Base-by-base conservation (phyloP, 2,888 invertebrate species). In the Trichopria drosophilae region DNA sequence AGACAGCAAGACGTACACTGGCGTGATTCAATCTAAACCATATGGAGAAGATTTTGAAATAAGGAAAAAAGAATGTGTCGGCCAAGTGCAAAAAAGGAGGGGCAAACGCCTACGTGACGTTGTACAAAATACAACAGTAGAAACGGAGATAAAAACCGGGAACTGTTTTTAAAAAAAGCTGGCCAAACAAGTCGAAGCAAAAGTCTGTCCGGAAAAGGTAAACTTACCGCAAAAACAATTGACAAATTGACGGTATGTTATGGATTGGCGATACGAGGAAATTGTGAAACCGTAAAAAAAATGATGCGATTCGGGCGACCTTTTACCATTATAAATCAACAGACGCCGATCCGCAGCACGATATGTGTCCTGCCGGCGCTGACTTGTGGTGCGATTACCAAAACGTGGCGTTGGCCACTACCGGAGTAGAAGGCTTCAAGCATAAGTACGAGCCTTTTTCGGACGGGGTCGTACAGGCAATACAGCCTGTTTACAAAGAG, bases 401-500 rank as follows among this genome's bases (percentile, higher is more conserved):
- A 31, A 18, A 22, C 3, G n/a, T n/a, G n/a, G 53, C 53, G 9
- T 12, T 7, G 36, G 49, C 53, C 26, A 12, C 20, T 2, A 23
- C 31, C 4, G 16, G 12, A 19, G 22, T 56, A 34, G 13, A 35
- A 20, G 12, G 35, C n/a, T 56, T 29, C 22, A 40, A 53, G 7
- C 50, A 53, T 9, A 51, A 58, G 20, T 43, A 43, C 37, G 6
- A 6, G 10, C 7, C 42, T 6, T 36, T 42, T 20, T 31, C 20
- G 7, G 6, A 4, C 9, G 49, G 45, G 49, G 62, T 65, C 55
- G 18, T 43, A 10, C 31, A 12, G n/a, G 61, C 62, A n/a, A 58
- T 63, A 6, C 49, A 54, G 13, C 64, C 64, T 6, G 61, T 65
- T 43, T 66, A 65, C 51, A 55, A 58, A 59, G 61, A 67, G 51